Percentiles rank a stretch among this genome's conserved stretches.
These are phyloP conservation scores for Noctua janthe DNA, from an alignment of 2,888 invertebrate genomes.

Conservation along the genomic window DNA sequence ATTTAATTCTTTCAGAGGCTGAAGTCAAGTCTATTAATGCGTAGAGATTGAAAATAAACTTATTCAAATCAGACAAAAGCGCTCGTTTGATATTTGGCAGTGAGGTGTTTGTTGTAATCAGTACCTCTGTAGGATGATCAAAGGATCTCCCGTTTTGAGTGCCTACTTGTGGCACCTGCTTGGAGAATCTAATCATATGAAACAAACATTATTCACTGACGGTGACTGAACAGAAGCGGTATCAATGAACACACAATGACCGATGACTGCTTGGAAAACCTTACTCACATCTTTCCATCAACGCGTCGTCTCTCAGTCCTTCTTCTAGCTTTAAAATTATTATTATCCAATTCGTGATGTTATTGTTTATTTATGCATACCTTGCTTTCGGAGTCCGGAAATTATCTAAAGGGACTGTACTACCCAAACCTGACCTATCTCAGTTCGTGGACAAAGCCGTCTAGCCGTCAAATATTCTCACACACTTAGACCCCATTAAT, in stretches of 20 bases:
- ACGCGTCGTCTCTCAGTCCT: not conserved
- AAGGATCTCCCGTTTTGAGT: constrained; percentile 26
- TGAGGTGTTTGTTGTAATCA: constrained; percentile 45
- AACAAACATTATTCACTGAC: constrained; percentile 24
- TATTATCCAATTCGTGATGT: not conserved
- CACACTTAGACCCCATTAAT: too few species aligned
- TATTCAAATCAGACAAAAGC: constrained; percentile 49
- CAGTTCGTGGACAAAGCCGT: not conserved
- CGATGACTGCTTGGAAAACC: not conserved
- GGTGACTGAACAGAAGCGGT: constrained; percentile 14
- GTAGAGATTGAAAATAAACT: constrained; percentile 37
- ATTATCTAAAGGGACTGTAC: not conserved
- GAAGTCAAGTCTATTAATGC: constrained; percentile 18
- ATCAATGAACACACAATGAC: constrained; percentile 11
- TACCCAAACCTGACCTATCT: not conserved
- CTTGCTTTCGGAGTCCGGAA: not conserved
- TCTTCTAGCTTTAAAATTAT: not conserved
- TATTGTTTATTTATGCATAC: not conserved
- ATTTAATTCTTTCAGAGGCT: constrained; percentile 12
- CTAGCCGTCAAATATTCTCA: not conserved
- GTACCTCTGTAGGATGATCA: constrained; percentile 38
- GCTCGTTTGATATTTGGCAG: constrained; percentile 38
- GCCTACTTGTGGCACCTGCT: constrained; percentile 17
- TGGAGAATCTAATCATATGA: constrained; percentile 41
- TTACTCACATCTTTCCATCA: not conserved